These are phyloP conservation scores for Oxystoma pomonae DNA, from an alignment of 2,888 invertebrate genomes.

Conservation along the genomic window DNA sequence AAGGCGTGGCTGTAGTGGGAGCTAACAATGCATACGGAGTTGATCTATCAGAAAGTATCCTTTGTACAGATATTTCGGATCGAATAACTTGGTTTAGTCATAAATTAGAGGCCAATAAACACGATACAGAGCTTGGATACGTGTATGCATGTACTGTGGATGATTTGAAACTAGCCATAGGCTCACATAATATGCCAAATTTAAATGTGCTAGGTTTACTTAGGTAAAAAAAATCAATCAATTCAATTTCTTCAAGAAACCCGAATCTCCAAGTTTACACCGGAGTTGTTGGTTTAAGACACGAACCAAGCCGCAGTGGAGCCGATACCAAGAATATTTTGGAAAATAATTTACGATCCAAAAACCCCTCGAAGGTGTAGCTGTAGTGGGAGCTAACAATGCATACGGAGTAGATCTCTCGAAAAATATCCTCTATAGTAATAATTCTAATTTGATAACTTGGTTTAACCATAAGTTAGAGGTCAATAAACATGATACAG, in stretches of 20 bases:
- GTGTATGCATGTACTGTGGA: constrained; percentile 60
- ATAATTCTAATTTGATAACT: constrained; percentile 54
- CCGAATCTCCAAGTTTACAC: constrained; percentile 46
- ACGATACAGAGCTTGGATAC: constrained; percentile 52
- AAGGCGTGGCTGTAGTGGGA: constrained; percentile 58
- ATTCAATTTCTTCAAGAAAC: too few species aligned
- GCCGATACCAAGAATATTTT: constrained; percentile 46
- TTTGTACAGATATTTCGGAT: constrained; percentile 50
- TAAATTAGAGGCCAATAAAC: constrained; percentile 42
- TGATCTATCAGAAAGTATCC: constrained; percentile 25
- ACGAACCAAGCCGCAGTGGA: too few species aligned
- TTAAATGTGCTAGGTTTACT: constrained; percentile 51
- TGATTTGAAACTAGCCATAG: constrained; percentile 53
- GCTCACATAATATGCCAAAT: constrained; percentile 53
- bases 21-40: constrained; percentile 57
- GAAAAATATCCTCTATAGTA: constrained; percentile 36
- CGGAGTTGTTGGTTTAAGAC: too few species aligned
- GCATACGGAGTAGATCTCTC: constrained; percentile 43
- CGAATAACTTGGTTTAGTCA: constrained; percentile 59
- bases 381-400: constrained; percentile 61
- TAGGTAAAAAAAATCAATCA: too few species aligned
- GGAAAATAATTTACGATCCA: constrained; percentile 58
- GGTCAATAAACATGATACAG: constrained; percentile 44
- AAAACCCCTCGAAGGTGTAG: constrained; percentile 52
- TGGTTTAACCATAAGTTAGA: constrained; percentile 62